Evolutionary conservation across 2,797 vertebrate species (phyloP), one percentile per base, ranked within the genome.

Genomic region (Lepilemur septentrionalis): DNA sequence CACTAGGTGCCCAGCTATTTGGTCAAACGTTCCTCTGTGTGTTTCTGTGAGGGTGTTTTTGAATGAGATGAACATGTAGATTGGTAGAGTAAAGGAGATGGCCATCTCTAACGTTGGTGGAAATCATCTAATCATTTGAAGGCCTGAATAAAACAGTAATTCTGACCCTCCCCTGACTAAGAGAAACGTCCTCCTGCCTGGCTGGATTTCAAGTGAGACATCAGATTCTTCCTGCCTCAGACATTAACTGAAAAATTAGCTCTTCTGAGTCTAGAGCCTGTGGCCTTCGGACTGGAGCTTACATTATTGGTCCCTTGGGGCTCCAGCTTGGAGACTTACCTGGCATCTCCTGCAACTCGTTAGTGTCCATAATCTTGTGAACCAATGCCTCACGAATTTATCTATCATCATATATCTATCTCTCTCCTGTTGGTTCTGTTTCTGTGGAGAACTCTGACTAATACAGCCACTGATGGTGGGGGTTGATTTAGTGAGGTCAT

Each of bases 261-360:
- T 61, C 17, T 32, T 61, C 25, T 8, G 38, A 15, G 12, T 35
- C 32, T 23, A 13, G 48, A 35, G 4, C 20, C 32, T 52, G 6
- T 0, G 2, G 48, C 3, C 32, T 78, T 52, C 22, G 12, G 20
- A 23, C 20, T 52, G 18, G 20, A 52, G 48, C 48, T 35, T 13
- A 14, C 3, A 8, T 20, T 4, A 35, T 35, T 1, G 50, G 20
- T 52, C 0, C n/a, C 32, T 11, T 14, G 48, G 30, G 32, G 5
- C 43, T 50, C 2, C 30, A 20, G 75, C 32, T n/a, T 17, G 30
- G 18, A 22, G 48, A 78, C 3, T 78, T 5, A 57, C 17, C 38
- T 17, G 41, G 38, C 1, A 61, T 18, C 9, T 43, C 55, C 57
- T 6, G 35, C 35, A 57, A 30, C 9, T 4, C 11, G 5, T 17